Conservation (phyloP, 2,113 vertebrate genomes). For the Gopherus evgoodei region DNA sequence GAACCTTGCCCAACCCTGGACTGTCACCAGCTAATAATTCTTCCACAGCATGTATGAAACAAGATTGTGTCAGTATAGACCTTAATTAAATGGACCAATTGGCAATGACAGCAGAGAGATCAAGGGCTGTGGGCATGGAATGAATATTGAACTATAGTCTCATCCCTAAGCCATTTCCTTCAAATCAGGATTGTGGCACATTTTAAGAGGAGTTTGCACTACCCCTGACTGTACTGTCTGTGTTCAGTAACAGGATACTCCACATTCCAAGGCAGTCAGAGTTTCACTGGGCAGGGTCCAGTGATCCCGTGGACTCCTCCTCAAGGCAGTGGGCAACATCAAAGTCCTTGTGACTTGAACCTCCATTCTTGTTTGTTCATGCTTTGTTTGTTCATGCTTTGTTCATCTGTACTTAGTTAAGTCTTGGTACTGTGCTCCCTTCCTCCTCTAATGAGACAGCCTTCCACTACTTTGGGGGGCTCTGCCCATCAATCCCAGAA, state of each 20-base stretch:
- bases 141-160: background rate
- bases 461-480: background rate
- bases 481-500: background rate
- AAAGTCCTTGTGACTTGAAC: background rate
- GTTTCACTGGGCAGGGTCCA: background rate
- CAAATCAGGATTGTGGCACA: background rate
- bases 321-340: background rate
- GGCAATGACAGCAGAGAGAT: background rate
- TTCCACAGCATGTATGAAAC: background rate
- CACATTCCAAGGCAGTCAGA: background rate
- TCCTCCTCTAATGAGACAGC: background rate
- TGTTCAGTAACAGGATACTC: background rate
- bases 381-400: too few relatives aligned
- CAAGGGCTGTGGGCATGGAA: background rate
- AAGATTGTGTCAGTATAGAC: background rate
- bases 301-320: background rate
- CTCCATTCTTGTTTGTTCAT: background rate
- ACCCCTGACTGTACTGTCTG: background rate
- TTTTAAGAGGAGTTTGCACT: background rate
- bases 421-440: too few relatives aligned
- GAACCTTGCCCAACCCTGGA: background rate
- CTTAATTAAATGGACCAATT: background rate
- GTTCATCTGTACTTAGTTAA: too few relatives aligned
- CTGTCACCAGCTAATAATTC: background rate
- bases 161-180: background rate